Evolutionary conservation across 37 sponge, comb jelly and placozoan species (phyloP).

Genomic region (Diacarnus erythraeanus): DNA sequence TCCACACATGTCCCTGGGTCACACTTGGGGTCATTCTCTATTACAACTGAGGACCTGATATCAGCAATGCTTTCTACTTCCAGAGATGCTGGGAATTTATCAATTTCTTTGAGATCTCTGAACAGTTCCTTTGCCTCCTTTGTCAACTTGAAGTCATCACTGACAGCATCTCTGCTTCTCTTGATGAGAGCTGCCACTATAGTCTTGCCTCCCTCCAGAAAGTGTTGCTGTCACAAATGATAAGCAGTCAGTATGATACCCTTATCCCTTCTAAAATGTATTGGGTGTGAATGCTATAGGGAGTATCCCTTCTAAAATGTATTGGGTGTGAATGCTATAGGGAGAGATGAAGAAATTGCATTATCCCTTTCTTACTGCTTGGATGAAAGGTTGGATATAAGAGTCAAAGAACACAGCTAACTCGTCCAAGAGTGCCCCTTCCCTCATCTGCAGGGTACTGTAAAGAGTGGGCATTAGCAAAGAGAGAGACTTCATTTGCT

Average conservation of each 20-base stretch:
- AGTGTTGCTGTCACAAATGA: background rate
- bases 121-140: background rate
- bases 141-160: background rate
- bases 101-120: background rate
- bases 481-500: background rate
- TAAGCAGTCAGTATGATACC: background rate
- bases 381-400: background rate
- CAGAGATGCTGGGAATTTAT: background rate
- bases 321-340: no score
- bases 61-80: background rate
- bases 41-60: no score
- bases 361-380: background rate
- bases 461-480: background rate
- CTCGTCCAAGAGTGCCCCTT: slow-evolving; percentile 4
- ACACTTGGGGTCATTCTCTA: no score
- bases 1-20: no score
- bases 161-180: background rate
- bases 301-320: no score
- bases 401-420: slow-evolving; percentile 1
- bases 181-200: background rate
- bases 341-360: no score
- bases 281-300: no score
- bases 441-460: slow-evolving; percentile 16
- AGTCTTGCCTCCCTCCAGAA: background rate
- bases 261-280: background rate